Conservation (phyloP, 2,113 vertebrate species). For the Pedetes capensis region DNA sequence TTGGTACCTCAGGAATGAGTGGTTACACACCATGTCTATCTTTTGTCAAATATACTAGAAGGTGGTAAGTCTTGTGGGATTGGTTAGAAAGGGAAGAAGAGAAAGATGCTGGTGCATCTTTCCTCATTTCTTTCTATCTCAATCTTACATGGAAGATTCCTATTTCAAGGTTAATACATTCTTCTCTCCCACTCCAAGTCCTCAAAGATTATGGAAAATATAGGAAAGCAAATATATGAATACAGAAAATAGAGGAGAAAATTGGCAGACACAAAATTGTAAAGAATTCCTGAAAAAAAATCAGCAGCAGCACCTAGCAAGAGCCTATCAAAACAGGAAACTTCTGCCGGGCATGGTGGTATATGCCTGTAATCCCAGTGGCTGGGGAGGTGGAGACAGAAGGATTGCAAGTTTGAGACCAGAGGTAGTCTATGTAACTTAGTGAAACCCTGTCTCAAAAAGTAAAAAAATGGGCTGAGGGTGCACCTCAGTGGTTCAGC, state of each 20-base stretch:
- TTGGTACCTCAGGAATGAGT: not conserved
- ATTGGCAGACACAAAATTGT: not conserved
- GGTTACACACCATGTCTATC: fast-evolving
- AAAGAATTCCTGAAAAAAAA: not conserved
- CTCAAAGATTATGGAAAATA: not conserved
- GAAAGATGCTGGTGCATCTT: not conserved
- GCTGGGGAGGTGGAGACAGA: too few species aligned
- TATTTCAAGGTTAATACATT: not conserved
- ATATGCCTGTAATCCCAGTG: too few species aligned
- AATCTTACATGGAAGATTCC: not conserved
- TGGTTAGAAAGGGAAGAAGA: not conserved
- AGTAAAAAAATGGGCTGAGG: too few species aligned
- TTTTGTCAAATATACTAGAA: not conserved
- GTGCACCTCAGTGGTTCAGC: too few species aligned
- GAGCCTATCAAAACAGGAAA: too few species aligned
- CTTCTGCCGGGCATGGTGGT: too few species aligned
- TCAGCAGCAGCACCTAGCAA: not conserved
- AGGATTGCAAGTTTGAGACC: too few species aligned
- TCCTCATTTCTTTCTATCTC: not conserved
- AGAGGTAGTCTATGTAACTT: too few species aligned
- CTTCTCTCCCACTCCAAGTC: not conserved
- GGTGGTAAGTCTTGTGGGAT: not conserved
- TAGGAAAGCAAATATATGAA: not conserved
- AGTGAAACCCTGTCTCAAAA: too few species aligned
- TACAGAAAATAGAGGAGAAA: not conserved